phyloP scores from a whole-genome alignment of 2,888 invertebrate genomes.

The Andrena flavipes region DNA sequence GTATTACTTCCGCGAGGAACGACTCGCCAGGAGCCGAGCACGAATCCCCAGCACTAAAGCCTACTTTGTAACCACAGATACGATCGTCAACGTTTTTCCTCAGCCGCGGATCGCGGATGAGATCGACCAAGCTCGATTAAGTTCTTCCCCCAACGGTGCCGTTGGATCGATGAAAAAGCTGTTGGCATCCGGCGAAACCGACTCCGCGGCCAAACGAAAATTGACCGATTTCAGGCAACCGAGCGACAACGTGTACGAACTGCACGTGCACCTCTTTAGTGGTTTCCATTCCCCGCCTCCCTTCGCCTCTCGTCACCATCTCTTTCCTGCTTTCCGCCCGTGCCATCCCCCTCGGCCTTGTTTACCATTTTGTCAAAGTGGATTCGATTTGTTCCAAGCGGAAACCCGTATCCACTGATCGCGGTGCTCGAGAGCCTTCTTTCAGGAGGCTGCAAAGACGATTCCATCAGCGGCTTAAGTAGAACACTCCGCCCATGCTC shows the following conservation, averaged over 20 bases:
- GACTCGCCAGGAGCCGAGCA: neutral
- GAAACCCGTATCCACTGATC: neutral
- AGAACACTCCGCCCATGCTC: slow-evolving; percentile 1
- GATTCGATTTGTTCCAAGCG: slow-evolving; percentile 23
- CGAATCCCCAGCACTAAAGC: slow-evolving; percentile 12
- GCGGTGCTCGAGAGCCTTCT: neutral
- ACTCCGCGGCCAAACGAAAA: slow-evolving; percentile 49
- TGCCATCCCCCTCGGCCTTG: neutral
- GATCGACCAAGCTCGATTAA: slow-evolving; percentile 48
- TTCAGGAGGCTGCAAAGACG: neutral
- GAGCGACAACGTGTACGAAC: slow-evolving; percentile 53
- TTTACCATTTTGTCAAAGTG: slow-evolving; percentile 32
- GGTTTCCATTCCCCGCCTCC: slow-evolving; percentile 24
- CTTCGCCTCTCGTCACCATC: slow-evolving; percentile 24
- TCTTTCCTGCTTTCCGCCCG: neutral
- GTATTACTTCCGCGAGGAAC: slow-evolving; percentile 5
- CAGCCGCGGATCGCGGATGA: slow-evolving; percentile 17
- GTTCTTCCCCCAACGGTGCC: slow-evolving; percentile 18
- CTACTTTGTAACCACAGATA: slow-evolving; percentile 45
- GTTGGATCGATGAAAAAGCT: slow-evolving; percentile 41
- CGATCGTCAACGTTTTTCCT: slow-evolving; percentile 36
- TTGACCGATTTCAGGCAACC: slow-evolving; percentile 58
- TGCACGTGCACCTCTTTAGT: slow-evolving; percentile 71
- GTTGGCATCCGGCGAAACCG: slow-evolving; percentile 53
- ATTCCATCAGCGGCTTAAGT: neutral